Evolutionary conservation across 2,113 vertebrate genomes (phyloP).

Genomic region (Aspiorhynchus laticeps): DNA sequence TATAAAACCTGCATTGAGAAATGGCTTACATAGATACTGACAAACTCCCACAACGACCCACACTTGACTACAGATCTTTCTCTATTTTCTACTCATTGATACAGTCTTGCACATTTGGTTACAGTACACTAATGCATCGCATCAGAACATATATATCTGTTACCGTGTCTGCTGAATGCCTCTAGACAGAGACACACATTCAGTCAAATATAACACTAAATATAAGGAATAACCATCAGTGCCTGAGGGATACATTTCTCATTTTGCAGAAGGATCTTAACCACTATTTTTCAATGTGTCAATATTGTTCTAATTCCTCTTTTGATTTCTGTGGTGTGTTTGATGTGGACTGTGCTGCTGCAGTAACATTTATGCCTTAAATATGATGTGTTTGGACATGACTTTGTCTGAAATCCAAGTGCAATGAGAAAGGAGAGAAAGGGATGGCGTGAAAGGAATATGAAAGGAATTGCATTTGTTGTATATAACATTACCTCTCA

Average conservation of each 20-base stretch:
- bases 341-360: background rate
- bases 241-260: constrained; percentile 36
- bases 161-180: background rate
- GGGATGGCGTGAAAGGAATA: background rate
- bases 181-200: background rate
- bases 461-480: background rate
- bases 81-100: constrained; percentile 17
- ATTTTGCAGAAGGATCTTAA: background rate
- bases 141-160: background rate
- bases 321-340: background rate
- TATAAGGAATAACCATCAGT: constrained; percentile 42
- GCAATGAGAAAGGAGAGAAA: background rate
- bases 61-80: background rate
- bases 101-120: background rate
- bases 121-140: constrained; percentile 8
- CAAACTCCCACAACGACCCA: background rate
- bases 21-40: constrained; percentile 77
- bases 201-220: constrained; percentile 5
- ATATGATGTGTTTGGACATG: background rate
- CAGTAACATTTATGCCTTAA: background rate
- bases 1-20: constrained; percentile 84
- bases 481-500: background rate
- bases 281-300: background rate
- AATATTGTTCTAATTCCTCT: background rate
- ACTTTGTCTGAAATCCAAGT: background rate